Evolutionary conservation across 2,797 vertebrate genomes (phyloP).

Genomic region (Buphagus erythrorhynchus): DNA sequence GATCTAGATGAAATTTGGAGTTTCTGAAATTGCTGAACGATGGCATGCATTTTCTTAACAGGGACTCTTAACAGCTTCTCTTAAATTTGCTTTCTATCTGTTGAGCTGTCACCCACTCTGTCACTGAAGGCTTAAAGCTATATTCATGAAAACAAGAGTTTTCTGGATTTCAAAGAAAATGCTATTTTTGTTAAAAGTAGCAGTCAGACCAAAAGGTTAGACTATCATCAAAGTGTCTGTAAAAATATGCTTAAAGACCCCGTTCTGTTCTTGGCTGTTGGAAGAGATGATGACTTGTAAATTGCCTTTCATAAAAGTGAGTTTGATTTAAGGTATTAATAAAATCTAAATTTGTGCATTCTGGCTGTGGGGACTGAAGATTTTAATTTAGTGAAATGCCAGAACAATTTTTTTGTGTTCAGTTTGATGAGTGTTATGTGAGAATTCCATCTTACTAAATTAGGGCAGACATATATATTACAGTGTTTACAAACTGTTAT

Average conservation of each 20-base stretch:
- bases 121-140: background rate
- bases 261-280: constrained; percentile 37
- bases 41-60: background rate
- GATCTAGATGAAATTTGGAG: background rate
- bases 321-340: constrained; percentile 80
- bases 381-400: constrained; percentile 78
- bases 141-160: constrained; percentile 8
- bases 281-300: constrained; percentile 56
- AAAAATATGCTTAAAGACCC: constrained; percentile 63
- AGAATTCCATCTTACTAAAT: constrained; percentile 67
- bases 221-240: constrained; percentile 40
- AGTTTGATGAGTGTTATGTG: constrained; percentile 64
- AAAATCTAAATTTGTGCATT: constrained; percentile 74
- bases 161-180: constrained; percentile 18
- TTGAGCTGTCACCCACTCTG: constrained; percentile 27
- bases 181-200: constrained; percentile 31
- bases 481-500: constrained; percentile 66
- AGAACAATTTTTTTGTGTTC: constrained; percentile 66
- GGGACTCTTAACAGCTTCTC: background rate
- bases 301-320: constrained; percentile 71
- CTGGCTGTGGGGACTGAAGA: constrained; percentile 60
- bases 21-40: background rate
- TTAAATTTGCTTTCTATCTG: constrained; percentile 5
- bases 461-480: constrained; percentile 67
- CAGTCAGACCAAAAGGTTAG: constrained; percentile 44